Evolutionary conservation across 2,113 vertebrate genomes (phyloP).

Genomic region (Etheostoma spectabile): DNA sequence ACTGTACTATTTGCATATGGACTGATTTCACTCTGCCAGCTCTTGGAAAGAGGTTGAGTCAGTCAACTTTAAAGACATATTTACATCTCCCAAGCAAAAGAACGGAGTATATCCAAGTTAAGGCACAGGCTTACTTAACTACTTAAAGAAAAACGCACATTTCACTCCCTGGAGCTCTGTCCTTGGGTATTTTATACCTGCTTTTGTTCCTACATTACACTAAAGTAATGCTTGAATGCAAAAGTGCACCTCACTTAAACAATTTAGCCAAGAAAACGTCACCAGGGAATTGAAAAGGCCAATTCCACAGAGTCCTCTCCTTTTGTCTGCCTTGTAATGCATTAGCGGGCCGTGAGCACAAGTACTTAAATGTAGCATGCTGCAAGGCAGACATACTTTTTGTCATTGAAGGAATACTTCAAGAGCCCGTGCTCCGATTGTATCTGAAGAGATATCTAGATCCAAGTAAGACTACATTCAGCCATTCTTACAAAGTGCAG

Average conservation of each 20-base stretch:
- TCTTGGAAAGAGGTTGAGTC: neutral
- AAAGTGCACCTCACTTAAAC: slow-evolving; percentile 9
- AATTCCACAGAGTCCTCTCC: slow-evolving; percentile 18
- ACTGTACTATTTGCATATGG: slow-evolving; percentile 28
- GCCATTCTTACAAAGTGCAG: neutral
- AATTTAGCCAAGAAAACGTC: slow-evolving; percentile 11
- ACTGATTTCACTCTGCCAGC: slow-evolving; percentile 14
- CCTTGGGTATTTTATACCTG: slow-evolving; percentile 37
- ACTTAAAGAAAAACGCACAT: neutral
- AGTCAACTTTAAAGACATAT: slow-evolving; percentile 10
- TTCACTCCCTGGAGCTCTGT: slow-evolving; percentile 28
- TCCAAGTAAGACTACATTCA: neutral
- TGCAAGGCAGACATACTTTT: slow-evolving; percentile 27
- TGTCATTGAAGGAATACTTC: slow-evolving; percentile 1
- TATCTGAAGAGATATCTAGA: neutral
- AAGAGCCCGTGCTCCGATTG: neutral
- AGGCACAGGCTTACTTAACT: neutral
- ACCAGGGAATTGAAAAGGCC: slow-evolving; percentile 23
- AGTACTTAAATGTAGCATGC: slow-evolving; percentile 11
- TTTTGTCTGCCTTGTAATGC: slow-evolving; percentile 13
- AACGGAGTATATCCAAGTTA: slow-evolving; percentile 15
- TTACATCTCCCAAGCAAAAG: neutral
- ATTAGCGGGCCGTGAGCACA: slow-evolving; percentile 23
- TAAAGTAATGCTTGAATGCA: slow-evolving; percentile 35
- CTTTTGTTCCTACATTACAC: neutral